Evolutionary conservation across 2,888 invertebrate species (phyloP).

Genomic region (Biston stratarius): DNA sequence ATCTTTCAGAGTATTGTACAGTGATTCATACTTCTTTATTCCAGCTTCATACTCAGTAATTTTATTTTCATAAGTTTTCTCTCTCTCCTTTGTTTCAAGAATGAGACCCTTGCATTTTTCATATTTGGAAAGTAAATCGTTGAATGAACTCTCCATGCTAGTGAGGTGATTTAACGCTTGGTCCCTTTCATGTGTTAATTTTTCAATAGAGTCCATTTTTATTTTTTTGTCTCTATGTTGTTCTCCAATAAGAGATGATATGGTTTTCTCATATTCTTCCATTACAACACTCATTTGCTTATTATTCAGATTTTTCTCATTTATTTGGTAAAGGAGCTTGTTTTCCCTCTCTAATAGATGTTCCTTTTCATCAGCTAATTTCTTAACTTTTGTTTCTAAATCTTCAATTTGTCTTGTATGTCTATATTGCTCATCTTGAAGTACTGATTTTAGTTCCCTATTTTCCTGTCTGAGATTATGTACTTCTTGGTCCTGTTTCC

Average conservation of each 20-base stretch:
- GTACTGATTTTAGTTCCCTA: slow-evolving; percentile 67
- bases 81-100: slow-evolving; percentile 84
- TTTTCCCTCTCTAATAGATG: slow-evolving; percentile 63
- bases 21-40: slow-evolving; percentile 90
- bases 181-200: slow-evolving; percentile 84
- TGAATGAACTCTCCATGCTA: slow-evolving; percentile 88
- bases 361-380: slow-evolving; percentile 69
- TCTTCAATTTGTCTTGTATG: slow-evolving; percentile 65
- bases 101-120: slow-evolving; percentile 88
- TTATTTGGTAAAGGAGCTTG: slow-evolving; percentile 69
- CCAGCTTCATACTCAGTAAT: slow-evolving; percentile 89
- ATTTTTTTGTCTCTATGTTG: slow-evolving; percentile 88
- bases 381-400: slow-evolving; percentile 68
- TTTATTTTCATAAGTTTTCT: slow-evolving; percentile 89
- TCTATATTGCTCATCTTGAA: slow-evolving; percentile 70
- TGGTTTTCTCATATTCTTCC: slow-evolving; percentile 93
- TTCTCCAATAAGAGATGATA: slow-evolving; percentile 90
- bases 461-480: slow-evolving; percentile 72
- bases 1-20: slow-evolving; percentile 93
- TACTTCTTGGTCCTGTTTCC: slow-evolving; percentile 77
- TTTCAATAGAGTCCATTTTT: slow-evolving; percentile 76
- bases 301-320: slow-evolving; percentile 72
- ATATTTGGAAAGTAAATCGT: slow-evolving; percentile 87
- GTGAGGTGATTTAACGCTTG: slow-evolving; percentile 86
- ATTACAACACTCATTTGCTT: slow-evolving; percentile 89